Percentiles rank a stretch among this genome's conserved stretches.
These are phyloP conservation scores for Mergus octosetaceus DNA, from an alignment of 2,797 vertebrate genomes.

Conservation along the genomic window DNA sequence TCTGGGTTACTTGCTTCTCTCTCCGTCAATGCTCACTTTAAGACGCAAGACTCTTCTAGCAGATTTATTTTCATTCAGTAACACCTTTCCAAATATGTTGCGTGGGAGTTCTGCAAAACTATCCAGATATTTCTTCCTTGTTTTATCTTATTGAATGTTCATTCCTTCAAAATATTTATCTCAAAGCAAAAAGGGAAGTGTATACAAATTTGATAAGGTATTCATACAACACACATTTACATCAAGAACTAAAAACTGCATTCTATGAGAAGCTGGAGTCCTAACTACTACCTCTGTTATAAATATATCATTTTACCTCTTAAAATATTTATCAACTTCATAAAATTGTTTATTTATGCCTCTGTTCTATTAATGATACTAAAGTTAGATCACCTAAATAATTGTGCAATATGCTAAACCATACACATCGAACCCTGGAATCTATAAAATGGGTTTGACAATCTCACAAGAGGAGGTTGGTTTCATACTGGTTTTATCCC, in stretches of 20 bases:
- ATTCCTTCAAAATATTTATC: not conserved
- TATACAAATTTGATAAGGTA: not conserved
- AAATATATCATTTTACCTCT: not conserved
- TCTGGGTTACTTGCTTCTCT: not conserved
- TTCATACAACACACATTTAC: not conserved
- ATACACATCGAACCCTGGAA: not conserved
- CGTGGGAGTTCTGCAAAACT: not conserved
- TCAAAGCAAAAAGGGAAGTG: not conserved
- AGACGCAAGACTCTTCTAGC: not conserved
- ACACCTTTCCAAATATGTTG: not conserved
- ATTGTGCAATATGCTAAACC: rapidly evolving
- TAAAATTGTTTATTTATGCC: not conserved
- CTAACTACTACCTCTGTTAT: not conserved
- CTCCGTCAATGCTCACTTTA: not conserved
- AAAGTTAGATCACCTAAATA: not conserved
- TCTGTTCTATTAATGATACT: not conserved
- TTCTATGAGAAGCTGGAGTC: not conserved
- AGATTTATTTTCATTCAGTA: not conserved
- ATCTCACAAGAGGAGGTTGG: not conserved
- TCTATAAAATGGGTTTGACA: not conserved
- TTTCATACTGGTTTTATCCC: not conserved
- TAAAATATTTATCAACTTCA: not conserved
- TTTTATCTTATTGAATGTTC: not conserved
- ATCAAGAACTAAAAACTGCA: not conserved
- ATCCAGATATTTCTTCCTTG: not conserved